These are phyloP conservation scores for Pollenia angustigena DNA, from an alignment of 2,888 invertebrate genomes.

Conservation along the genomic window DNA sequence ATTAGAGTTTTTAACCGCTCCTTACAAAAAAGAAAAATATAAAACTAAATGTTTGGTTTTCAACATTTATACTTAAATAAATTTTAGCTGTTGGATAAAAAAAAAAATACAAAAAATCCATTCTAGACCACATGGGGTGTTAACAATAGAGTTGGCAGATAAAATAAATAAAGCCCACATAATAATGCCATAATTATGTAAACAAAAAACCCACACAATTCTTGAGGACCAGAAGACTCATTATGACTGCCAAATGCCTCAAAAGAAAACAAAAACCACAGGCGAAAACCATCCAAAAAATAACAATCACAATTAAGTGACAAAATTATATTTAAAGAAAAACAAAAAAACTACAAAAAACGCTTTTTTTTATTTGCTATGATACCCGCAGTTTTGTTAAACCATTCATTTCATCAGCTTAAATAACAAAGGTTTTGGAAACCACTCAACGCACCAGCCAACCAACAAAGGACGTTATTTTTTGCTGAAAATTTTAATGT, in stretches of 20 bases:
- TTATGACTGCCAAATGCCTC: conserved; percentile 4
- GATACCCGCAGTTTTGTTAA: conserved; percentile 63
- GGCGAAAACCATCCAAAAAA: conserved; percentile 55
- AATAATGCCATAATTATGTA: conserved; percentile 73
- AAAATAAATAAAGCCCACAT: conserved; percentile 68
- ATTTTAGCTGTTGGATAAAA: conserved; percentile 1
- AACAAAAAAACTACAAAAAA: conserved; percentile 48
- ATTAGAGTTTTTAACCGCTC: conserved; percentile 58
- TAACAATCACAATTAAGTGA: conserved; percentile 73
- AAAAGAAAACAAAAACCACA: conserved; percentile 57
- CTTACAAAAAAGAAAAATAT: neutral
- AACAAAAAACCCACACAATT: conserved; percentile 72
- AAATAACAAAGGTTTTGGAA: conserved; percentile 50
- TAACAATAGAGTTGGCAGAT: conserved; percentile 45
- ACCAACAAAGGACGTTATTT: conserved; percentile 50
- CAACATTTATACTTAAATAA: conserved; percentile 6
- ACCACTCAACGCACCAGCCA: conserved; percentile 11
- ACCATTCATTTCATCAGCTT: neutral
- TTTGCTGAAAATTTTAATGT: conserved; percentile 40
- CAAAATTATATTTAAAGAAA: conserved; percentile 47
- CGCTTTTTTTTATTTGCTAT: conserved; percentile 11
- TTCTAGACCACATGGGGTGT: conserved; percentile 68
- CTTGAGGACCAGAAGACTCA: conserved; percentile 34
- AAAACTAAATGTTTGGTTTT: conserved; percentile 31
- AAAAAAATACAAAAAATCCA: conserved; percentile 13